These are phyloP conservation scores for Eristalinus sepulchralis DNA, from an alignment of 2,888 invertebrate genomes.

Conservation along the genomic window DNA sequence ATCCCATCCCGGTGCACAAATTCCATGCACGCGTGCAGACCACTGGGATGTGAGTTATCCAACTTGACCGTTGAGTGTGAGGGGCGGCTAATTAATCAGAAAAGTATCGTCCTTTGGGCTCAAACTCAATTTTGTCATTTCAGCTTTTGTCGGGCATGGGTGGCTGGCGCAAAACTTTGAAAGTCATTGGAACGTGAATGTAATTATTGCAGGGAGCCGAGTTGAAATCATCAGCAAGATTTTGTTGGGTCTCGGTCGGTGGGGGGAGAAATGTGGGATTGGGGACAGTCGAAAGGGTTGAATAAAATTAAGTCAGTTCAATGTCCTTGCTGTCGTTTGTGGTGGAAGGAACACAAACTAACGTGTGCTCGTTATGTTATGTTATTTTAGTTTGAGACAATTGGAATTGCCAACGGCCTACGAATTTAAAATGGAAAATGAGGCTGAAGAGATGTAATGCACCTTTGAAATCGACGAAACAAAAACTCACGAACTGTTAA, in stretches of 20 bases:
- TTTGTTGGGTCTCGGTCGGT: background rate
- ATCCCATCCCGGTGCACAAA: background rate
- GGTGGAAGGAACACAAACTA: too few relatives aligned
- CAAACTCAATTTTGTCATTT: slow-evolving; percentile 1
- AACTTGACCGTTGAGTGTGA: background rate
- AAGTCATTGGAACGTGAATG: background rate
- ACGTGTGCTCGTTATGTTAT: too few relatives aligned
- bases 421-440: too few relatives aligned
- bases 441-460: too few relatives aligned
- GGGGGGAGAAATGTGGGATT: background rate
- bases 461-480: too few relatives aligned
- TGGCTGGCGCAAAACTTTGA: background rate
- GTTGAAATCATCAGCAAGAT: background rate
- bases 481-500: too few relatives aligned
- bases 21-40: background rate
- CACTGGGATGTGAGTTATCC: background rate
- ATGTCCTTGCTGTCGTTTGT: background rate
- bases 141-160: slow-evolving; percentile 1
- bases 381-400: too few relatives aligned
- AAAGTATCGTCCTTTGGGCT: slow-evolving; percentile 8
- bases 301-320: background rate
- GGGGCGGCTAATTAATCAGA: slow-evolving; percentile 33
- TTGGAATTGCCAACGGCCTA: too few relatives aligned
- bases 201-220: background rate
- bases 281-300: background rate